These are phyloP conservation scores for Drosophila lutescens DNA, from an alignment of 2,888 invertebrate genomes.

Conservation along the genomic window DNA sequence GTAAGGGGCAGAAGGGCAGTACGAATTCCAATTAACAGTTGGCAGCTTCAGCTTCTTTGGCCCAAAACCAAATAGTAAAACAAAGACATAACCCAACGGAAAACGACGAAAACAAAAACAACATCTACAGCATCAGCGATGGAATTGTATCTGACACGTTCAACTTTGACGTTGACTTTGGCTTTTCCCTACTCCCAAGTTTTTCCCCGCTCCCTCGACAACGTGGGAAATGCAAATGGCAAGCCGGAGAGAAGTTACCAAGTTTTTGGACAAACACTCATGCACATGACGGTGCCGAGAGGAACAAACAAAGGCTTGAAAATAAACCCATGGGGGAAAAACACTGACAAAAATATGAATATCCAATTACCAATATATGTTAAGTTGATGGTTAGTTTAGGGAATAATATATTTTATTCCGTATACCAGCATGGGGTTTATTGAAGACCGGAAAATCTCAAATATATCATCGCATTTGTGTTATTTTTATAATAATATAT, in stretches of 20 bases:
- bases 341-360: conserved; percentile 3
- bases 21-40: conserved; percentile 71
- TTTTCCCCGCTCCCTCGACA: conserved; percentile 43
- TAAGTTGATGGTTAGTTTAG: not conserved
- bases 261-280: conserved; percentile 42
- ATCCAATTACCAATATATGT: not conserved
- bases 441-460: no score
- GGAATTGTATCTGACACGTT: conserved; percentile 55
- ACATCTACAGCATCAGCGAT: conserved; percentile 15
- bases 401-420: not conserved
- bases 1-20: conserved; percentile 22
- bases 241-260: conserved; percentile 30
- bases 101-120: no score
- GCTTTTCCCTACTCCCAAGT: conserved; percentile 42
- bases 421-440: no score
- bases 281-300: conserved; percentile 22
- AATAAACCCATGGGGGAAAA: conserved; percentile 58
- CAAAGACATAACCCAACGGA: conserved; percentile 16
- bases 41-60: conserved; percentile 27
- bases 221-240: conserved; percentile 77
- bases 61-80: conserved; percentile 15
- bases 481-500: no score
- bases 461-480: no score
- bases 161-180: conserved; percentile 55
- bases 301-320: conserved; percentile 71